A percentile compares a stretch with the other conserved stretches of the same genome.
These are phyloP conservation scores for Penaeus vannamei DNA, from an alignment of 1,140 invertebrate species.

Conservation along the genomic window DNA sequence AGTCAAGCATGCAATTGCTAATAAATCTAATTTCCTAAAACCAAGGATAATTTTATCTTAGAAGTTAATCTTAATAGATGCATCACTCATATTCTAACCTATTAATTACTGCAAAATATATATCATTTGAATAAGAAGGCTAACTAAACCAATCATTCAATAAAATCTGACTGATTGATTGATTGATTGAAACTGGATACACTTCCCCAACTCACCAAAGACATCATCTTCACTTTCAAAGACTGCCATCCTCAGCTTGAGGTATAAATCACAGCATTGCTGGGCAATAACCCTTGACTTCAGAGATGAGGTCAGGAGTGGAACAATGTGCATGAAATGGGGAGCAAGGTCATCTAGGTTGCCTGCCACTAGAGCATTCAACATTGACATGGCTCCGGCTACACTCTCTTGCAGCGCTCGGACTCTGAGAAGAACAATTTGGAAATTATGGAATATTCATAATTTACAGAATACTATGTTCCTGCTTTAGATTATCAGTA, in stretches of 20 bases:
- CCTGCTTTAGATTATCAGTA: too few species aligned
- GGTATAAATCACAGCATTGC: conserved; percentile 77
- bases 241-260: conserved; percentile 75
- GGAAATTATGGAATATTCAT: not conserved
- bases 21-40: too few species aligned
- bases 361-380: conserved; percentile 71
- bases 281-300: conserved; percentile 81
- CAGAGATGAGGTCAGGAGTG: conserved; percentile 72
- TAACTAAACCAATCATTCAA: not conserved
- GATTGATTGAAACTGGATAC: not conserved
- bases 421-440: conserved; percentile 71
- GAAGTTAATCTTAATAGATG: too few species aligned
- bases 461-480: not conserved
- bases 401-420: conserved; percentile 69
- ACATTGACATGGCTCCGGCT: conserved; percentile 35
- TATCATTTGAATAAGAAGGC: too few species aligned
- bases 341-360: conserved; percentile 77
- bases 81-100: too few species aligned
- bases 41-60: too few species aligned
- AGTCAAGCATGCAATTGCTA: too few species aligned
- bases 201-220: conserved; percentile 64
- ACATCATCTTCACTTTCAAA: conserved; percentile 69
- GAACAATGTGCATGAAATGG: conserved; percentile 58
- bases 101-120: too few species aligned
- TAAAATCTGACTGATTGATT: not conserved